Percentiles rank a stretch among this genome's conserved stretches.
These are phyloP conservation scores for Gymnothorax javanicus DNA, from an alignment of 2,797 vertebrate species.

Conservation along the genomic window DNA sequence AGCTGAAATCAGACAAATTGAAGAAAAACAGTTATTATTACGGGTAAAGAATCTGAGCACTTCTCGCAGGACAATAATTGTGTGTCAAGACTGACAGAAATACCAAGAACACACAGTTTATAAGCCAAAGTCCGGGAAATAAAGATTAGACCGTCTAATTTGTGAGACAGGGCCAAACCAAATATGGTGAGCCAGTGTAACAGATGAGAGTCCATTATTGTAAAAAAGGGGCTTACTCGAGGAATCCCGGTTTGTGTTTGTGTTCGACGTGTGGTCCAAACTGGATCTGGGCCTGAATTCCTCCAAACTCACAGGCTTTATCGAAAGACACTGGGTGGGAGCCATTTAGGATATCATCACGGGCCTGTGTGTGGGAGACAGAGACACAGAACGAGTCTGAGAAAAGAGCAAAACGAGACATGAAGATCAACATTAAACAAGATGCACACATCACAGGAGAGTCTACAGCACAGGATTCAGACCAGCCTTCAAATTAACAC, in stretches of 20 bases:
- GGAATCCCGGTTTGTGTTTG: constrained; percentile 97
- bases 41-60: neutral
- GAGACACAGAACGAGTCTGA: neutral
- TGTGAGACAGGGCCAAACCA: neutral
- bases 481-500: neutral
- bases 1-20: constrained; percentile 66
- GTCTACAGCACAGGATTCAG: neutral
- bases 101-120: neutral
- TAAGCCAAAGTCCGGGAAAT: neutral
- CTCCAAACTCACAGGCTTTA: constrained; percentile 96
- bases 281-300: constrained; percentile 98
- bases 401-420: neutral
- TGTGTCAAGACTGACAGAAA: neutral
- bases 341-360: constrained; percentile 97
- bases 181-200: neutral
- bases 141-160: neutral
- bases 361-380: constrained; percentile 75
- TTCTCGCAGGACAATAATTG: neutral
- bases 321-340: constrained; percentile 98
- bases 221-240: constrained; percentile 83
- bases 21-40: constrained; percentile 22
- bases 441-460: neutral
- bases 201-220: constrained; percentile 20
- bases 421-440: constrained; percentile 6
- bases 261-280: constrained; percentile 96